Conservation (phyloP, 2,797 vertebrate genomes). For the Liparis tanakae region DNA sequence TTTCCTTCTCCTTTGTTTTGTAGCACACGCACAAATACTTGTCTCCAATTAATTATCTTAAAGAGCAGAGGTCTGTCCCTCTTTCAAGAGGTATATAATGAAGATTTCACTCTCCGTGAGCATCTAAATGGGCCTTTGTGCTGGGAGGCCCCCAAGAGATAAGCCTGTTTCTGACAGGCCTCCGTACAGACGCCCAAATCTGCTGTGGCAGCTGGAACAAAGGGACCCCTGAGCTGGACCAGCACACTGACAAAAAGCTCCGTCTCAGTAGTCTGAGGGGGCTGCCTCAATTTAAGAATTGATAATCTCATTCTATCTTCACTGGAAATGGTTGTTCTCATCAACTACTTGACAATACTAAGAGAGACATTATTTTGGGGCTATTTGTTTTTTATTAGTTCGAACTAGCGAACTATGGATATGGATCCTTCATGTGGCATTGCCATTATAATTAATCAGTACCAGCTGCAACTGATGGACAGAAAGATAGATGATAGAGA, state of each 20-base stretch:
- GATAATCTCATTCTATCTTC: constrained; percentile 43
- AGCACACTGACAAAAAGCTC: constrained; percentile 63
- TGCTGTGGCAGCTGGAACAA: constrained; percentile 83
- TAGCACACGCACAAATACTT: constrained; percentile 45
- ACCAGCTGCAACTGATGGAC: neutral
- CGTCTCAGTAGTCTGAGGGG: constrained; percentile 42
- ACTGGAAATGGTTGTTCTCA: constrained; percentile 31
- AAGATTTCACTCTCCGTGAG: constrained; percentile 80
- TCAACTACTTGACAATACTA: constrained; percentile 12
- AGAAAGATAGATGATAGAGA: neutral
- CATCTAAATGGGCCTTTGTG: constrained; percentile 81
- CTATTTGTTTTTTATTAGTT: constrained; percentile 12
- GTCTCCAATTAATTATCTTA: constrained; percentile 65
- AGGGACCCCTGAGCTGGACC: constrained; percentile 68
- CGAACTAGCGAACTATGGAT: neutral
- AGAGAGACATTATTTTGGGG: neutral
- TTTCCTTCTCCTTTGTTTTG: constrained; percentile 41
- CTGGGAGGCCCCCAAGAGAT: constrained; percentile 78
- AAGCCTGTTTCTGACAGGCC: constrained; percentile 83
- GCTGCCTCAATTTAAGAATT: constrained; percentile 64
- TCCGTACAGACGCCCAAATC: constrained; percentile 78
- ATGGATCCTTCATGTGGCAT: neutral
- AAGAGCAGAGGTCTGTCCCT: constrained; percentile 64
- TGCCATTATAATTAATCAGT: constrained; percentile 25
- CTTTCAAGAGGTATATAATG: constrained; percentile 77